A percentile compares a stretch with the other conserved stretches of the same genome.
These are phyloP conservation scores for Prionace glauca DNA, from an alignment of 2,797 vertebrate genomes.

Conservation along the genomic window DNA sequence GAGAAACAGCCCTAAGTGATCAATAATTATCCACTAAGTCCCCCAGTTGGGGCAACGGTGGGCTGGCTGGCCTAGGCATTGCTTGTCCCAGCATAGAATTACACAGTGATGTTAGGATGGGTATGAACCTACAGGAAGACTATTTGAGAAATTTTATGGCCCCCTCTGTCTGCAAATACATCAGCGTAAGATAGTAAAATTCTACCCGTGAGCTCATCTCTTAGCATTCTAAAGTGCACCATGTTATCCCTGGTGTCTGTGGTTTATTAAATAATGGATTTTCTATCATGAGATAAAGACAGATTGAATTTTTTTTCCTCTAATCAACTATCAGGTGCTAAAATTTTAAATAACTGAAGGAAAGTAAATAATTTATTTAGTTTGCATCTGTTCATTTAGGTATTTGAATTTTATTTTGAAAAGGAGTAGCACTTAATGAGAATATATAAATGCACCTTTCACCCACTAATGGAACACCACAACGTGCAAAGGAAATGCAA, in stretches of 20 bases:
- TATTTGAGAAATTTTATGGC: no score
- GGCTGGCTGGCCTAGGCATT: no score
- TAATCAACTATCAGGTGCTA: neutral
- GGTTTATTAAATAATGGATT: neutral
- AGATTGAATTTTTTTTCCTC: neutral
- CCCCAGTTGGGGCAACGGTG: no score
- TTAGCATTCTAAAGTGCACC: neutral
- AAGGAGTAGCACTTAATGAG: neutral
- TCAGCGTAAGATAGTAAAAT: no score
- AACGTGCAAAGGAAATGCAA: neutral
- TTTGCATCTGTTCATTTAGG: neutral
- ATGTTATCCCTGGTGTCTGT: neutral
- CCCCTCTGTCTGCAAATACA: no score
- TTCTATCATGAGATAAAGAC: neutral
- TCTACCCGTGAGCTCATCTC: neutral
- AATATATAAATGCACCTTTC: neutral
- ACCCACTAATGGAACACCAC: neutral
- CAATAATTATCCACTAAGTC: no score
- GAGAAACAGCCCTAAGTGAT: no score
- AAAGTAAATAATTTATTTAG: neutral
- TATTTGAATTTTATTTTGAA: neutral
- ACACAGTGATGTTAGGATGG: no score
- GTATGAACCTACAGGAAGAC: no score
- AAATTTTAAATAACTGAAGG: neutral
- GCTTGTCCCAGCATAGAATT: no score